phyloP scores from a whole-genome alignment of 2,113 vertebrate species.

The Brachyhypopomus gauderio region DNA sequence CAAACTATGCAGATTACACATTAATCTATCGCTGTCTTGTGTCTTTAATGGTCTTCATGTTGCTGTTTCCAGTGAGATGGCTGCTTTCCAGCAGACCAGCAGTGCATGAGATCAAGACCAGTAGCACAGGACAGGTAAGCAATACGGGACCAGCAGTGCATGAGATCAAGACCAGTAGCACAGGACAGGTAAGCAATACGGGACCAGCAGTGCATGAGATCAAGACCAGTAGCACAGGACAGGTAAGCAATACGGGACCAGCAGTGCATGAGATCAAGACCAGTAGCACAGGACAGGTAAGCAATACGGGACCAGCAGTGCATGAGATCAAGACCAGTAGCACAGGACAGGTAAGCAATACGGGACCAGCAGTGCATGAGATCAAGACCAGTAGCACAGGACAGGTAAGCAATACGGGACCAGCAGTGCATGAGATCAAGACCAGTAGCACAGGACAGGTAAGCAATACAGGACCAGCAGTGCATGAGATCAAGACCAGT shows the following conservation, averaged over 20 bases:
- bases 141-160: background rate
- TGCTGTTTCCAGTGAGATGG: background rate
- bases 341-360: too few species aligned
- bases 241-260: too few species aligned
- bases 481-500: background rate
- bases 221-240: background rate
- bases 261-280: background rate
- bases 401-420: too few species aligned
- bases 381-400: background rate
- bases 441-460: background rate
- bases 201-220: background rate
- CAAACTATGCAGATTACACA: background rate
- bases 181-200: too few species aligned
- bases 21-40: background rate
- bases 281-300: too few species aligned
- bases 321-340: background rate
- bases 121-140: background rate
- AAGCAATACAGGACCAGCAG: too few species aligned
- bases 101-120: background rate
- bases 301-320: slow-evolving; percentile 16
- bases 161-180: background rate
- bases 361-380: slow-evolving; percentile 2
- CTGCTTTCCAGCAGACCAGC: background rate
- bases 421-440: background rate
- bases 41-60: background rate